Evolutionary conservation across 2,888 invertebrate genomes (phyloP).

Genomic region (Rhingia rostrata): DNA sequence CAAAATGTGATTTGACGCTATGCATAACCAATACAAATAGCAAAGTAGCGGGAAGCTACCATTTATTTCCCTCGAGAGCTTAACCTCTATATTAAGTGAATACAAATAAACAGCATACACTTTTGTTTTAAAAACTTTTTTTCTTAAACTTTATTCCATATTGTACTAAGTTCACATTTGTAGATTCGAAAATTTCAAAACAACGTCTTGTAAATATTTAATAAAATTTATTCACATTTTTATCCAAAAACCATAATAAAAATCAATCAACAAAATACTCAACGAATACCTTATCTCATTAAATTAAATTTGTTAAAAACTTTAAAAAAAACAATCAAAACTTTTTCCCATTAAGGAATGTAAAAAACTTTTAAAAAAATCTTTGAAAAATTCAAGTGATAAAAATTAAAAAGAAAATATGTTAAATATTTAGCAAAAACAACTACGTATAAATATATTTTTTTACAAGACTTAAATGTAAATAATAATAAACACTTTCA

Average conservation of each 20-base stretch:
- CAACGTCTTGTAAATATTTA: conserved; percentile 23
- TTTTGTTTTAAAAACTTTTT: not conserved
- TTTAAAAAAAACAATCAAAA: conserved; percentile 43
- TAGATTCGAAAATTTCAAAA: not conserved
- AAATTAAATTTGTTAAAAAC: conserved; percentile 22
- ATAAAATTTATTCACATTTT: not conserved
- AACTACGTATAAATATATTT: conserved; percentile 69
- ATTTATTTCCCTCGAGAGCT: no score
- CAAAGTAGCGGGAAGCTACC: no score
- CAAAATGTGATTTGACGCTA: no score
- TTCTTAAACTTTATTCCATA: not conserved
- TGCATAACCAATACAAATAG: no score
- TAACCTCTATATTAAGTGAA: no score
- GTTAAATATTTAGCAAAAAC: conserved; percentile 41
- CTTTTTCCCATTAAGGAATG: conserved; percentile 27
- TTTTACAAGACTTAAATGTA: conserved; percentile 70
- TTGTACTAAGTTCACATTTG: conserved; percentile 21
- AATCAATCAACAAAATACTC: conserved; percentile 55
- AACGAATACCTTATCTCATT: conserved; percentile 52
- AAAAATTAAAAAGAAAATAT: conserved; percentile 44
- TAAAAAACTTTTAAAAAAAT: conserved; percentile 26
- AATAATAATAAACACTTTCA: conserved; percentile 58
- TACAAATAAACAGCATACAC: no score
- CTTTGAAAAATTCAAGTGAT: conserved; percentile 67
- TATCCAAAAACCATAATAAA: conserved; percentile 9